These are phyloP conservation scores for Heliconius hewitsoni DNA, from an alignment of 1,140 invertebrate species.

Conservation along the genomic window DNA sequence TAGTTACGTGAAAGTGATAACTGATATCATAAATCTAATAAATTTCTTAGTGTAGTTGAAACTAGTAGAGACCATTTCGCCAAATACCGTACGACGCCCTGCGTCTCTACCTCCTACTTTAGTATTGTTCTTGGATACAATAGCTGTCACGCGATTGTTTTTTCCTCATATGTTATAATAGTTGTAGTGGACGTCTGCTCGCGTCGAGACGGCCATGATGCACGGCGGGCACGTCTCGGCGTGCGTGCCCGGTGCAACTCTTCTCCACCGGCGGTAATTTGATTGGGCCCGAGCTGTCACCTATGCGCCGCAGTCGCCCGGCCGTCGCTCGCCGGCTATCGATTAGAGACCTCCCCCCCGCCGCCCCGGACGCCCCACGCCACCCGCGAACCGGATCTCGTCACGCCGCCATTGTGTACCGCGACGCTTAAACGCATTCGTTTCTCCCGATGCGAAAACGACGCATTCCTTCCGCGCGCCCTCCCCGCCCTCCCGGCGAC, in stretches of 20 bases:
- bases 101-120: not conserved
- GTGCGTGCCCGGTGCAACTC: constrained; percentile 68
- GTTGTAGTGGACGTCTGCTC: not conserved
- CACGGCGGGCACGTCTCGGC: constrained; percentile 53
- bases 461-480: constrained; percentile 80
- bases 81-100: not conserved
- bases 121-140: not conserved
- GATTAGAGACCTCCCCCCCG: constrained; percentile 71
- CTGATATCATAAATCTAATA: not conserved
- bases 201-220: constrained; percentile 40
- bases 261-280: constrained; percentile 74
- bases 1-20: not conserved
- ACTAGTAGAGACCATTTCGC: not conserved
- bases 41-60: not conserved
- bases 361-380: constrained; percentile 62
- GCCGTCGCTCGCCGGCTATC: constrained; percentile 81
- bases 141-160: not conserved
- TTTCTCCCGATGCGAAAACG: constrained; percentile 82
- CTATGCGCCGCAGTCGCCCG: constrained; percentile 80
- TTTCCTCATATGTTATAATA: not conserved
- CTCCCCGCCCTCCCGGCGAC: constrained; percentile 54
- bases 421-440: constrained; percentile 81
- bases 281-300: constrained; percentile 80
- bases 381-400: constrained; percentile 80
- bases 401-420: constrained; percentile 81